Base-by-base conservation (phyloP, 2,797 vertebrate species). In the Huso huso region DNA sequence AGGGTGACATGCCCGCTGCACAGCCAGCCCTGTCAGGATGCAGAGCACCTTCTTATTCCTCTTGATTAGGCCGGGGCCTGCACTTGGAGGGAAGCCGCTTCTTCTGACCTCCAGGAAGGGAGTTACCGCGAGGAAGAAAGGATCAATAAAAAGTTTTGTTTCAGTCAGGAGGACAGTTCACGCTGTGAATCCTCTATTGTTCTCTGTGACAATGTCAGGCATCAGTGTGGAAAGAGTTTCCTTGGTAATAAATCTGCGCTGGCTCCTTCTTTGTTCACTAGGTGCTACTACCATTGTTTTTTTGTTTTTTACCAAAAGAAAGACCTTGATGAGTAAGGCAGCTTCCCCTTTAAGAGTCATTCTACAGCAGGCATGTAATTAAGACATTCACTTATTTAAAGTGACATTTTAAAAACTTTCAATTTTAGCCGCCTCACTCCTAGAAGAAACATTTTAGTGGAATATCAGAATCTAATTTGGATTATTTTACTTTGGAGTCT, bases 191-290 rank as follows among this genome's bases (percentile, higher is more conserved):
- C 87, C 83, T 84, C 90, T 78, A 93, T 93, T 93, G 91, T 93
- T 89, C 84, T 84, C 78, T 75, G 81, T 75, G 83, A 77, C 84
- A 86, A 87, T 68, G 64, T 76, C 72, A 70, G 11, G 70, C 77
- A 70, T 49, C 60, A 48, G 74, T 71, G 78, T 76, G 78, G 80
- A 83, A 83, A 82, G 78, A 77, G 87, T 90, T 93, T 93, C 90
- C 92, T 91, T 80, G 67, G 76, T 81, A 72, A 90, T 93, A 92
- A 94, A 93, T 94, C 90, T 86, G 82, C 80, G 79, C 83, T 70
- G 0, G 4, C 61, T 77, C 81, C 81, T 74, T 7, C 55, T 69
- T 80, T 84, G 84, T 73, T 83, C 85, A 80, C 74, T 51, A 10
- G 48, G 71, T 70, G 78, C 81, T 78, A 73, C 78, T 70, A 18